Evolutionary conservation across 2,888 invertebrate species (phyloP).

Genomic region (Thereva unica): DNA sequence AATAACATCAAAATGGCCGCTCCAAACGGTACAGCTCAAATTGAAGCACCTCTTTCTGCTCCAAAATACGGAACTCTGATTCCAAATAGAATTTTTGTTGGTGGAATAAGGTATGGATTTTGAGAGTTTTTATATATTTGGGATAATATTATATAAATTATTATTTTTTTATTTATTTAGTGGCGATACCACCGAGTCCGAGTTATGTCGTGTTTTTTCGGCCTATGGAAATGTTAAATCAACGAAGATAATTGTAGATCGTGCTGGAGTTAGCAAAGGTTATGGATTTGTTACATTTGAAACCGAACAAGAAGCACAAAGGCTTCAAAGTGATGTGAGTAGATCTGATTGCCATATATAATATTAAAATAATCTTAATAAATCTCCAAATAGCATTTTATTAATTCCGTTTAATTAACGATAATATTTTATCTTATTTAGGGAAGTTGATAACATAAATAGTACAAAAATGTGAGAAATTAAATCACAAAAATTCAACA

Average conservation of each 20-base stretch:
- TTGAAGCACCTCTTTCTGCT: conserved; percentile 59
- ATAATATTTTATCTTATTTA: conserved; percentile 43
- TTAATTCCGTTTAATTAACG: conserved; percentile 24
- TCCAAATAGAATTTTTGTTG: conserved; percentile 94
- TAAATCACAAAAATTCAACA: conserved; percentile 43
- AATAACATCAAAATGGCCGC: conserved; percentile 28
- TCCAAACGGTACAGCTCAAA: conserved; percentile 42
- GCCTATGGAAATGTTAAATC: conserved; percentile 87
- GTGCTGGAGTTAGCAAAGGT: conserved; percentile 89
- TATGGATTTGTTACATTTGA: conserved; percentile 81
- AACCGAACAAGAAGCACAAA: conserved; percentile 82
- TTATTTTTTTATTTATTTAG: conserved; percentile 43
- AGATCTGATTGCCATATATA: conserved; percentile 6
- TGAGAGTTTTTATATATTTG: conserved; percentile 34
- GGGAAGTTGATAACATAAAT: conserved; percentile 41
- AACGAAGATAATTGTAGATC: conserved; percentile 92
- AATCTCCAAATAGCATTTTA: conserved; percentile 17
- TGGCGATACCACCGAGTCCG: conserved; percentile 89
- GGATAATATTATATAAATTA: not conserved
- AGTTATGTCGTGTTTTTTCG: conserved; percentile 88
- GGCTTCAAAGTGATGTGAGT: conserved; percentile 71
- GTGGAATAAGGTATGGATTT: conserved; percentile 75
- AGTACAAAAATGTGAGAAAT: conserved; percentile 39
- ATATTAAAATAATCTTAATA: conserved; percentile 15
- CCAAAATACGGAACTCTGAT: conserved; percentile 80